Base-by-base conservation (phyloP, 2,888 invertebrate genomes). In the Laothoe populi region DNA sequence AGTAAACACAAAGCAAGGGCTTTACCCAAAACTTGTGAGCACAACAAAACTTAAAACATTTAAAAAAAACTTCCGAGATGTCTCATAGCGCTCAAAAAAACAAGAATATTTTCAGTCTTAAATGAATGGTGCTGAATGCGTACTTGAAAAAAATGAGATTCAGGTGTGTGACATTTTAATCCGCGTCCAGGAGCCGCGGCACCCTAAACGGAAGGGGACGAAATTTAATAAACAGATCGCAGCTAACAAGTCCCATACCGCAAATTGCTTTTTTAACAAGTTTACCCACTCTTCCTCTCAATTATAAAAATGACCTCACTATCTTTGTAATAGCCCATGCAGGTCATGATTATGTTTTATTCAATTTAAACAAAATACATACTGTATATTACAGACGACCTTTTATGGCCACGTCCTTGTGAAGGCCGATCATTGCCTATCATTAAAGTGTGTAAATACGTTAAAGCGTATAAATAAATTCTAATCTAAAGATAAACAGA, bases 381-480 rank as follows among this genome's bases (percentile, higher is more conserved):
- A 19, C 65, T 53, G 67, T 66, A 66, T 73, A 65, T 49, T 49
- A 57, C 31, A 8, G 35, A 23, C 57, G 57, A 57, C 53, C 44
- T 63, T 59, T 53, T 31, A 59, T 59, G 69, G 67, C 69, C 62
- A 64, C 85, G 90, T 88, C 90, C 90, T 90, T 90, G 88, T 70
- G 84, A 90, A 90, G 89, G 90, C 83, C 87, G 84, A 80, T 76
- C 78, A 75, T 81, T 82, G 76, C 77, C 79, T 82, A 80, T 79
- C 72, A 77, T 74, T 70, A 72, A 49, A 60, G 45, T 57, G 38
- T 57, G 72, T 74, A 70, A 58, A 46, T 59, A 42, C 57, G 48
- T 58, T 59, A 45, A 76, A 73, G 71, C 79, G 75, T 74, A 74
- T 75, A 79, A 78, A 75, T 75, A 79, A 78, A 80, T 80, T 78